Percentiles rank a stretch among this genome's conserved stretches.
Evolutionary conservation across 2,888 invertebrate species (phyloP).

Genomic region (Drosophila pegasa): DNA sequence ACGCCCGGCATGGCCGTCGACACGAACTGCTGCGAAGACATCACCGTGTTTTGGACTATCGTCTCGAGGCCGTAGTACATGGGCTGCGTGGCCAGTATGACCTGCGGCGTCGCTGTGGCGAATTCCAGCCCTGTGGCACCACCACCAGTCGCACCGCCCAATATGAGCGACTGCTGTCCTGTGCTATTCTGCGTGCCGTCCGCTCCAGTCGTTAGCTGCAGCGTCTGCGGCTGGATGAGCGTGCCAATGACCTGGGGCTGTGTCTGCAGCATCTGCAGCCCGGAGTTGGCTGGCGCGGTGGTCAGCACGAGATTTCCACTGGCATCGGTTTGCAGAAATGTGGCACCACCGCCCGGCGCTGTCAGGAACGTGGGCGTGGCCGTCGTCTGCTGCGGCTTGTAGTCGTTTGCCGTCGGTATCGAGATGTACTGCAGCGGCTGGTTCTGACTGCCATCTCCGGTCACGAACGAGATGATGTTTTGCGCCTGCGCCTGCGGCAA

Average conservation of each 20-base stretch:
- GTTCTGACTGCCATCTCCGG: slow-evolving; percentile 82
- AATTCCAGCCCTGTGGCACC: slow-evolving; percentile 73
- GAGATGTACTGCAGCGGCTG: slow-evolving; percentile 92
- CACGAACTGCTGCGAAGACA: slow-evolving; percentile 95
- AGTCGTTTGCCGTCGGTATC: slow-evolving; percentile 87
- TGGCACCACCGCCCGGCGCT: slow-evolving; percentile 86
- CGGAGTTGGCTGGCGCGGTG: slow-evolving; percentile 83
- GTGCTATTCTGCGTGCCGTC: slow-evolving; percentile 52
- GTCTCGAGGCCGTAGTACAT: slow-evolving; percentile 94
- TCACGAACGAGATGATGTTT: slow-evolving; percentile 85
- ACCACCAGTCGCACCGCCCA: slow-evolving; percentile 56
- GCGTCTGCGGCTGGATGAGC: slow-evolving; percentile 87
- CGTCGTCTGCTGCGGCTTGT: slow-evolving; percentile 83
- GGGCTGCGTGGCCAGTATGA: slow-evolving; percentile 89
- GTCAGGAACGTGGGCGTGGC: slow-evolving; percentile 85
- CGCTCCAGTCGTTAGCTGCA: slow-evolving; percentile 86
- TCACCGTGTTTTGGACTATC: slow-evolving; percentile 94
- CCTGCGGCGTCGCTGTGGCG: slow-evolving; percentile 83
- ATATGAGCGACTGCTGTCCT: slow-evolving; percentile 74
- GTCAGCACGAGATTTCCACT: slow-evolving; percentile 87
- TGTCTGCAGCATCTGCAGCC: slow-evolving; percentile 86
- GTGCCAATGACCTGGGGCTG: slow-evolving; percentile 87
- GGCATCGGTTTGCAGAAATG: slow-evolving; percentile 87
- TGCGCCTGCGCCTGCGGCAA: slow-evolving; percentile 84
- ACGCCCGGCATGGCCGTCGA: slow-evolving; percentile 93